Evolutionary conservation across 2,797 vertebrate species (phyloP).

Genomic region (Gobionotothen gibberifrons): DNA sequence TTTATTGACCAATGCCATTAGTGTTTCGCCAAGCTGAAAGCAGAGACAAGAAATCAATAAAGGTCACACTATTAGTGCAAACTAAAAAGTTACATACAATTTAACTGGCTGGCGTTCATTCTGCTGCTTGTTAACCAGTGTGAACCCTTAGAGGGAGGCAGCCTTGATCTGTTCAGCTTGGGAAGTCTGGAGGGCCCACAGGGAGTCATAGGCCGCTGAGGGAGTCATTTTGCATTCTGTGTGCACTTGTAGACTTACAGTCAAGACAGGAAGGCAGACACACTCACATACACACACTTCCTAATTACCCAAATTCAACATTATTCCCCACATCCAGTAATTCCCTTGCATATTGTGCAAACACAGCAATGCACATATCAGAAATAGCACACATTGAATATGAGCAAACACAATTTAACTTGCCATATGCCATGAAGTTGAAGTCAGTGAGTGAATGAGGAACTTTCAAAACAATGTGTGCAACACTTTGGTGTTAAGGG

Average conservation of each 20-base stretch:
- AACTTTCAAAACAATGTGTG: conserved; percentile 39
- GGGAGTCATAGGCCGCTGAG: conserved; percentile 59
- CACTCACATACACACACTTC: conserved; percentile 21
- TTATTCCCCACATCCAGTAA: conserved; percentile 34
- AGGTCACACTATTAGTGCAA: conserved; percentile 78
- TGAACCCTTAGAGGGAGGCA: conserved; percentile 60
- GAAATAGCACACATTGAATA: conserved; percentile 12
- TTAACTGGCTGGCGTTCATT: conserved; percentile 77
- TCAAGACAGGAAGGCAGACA: conserved; percentile 46
- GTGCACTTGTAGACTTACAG: conserved; percentile 50
- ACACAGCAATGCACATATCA: conserved; percentile 38
- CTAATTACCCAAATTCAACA: conserved; percentile 61
- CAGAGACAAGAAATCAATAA: conserved; percentile 86
- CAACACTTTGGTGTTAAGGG: conserved; percentile 32
- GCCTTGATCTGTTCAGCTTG: conserved; percentile 73
- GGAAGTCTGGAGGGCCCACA: conserved; percentile 59
- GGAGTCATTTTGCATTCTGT: conserved; percentile 74
- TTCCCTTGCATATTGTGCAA: conserved; percentile 49
- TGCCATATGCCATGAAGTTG: conserved; percentile 33
- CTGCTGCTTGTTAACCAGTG: conserved; percentile 81
- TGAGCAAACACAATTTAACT: conserved; percentile 28
- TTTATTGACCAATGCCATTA: conserved; percentile 87
- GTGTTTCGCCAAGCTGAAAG: conserved; percentile 81
- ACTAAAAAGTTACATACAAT: conserved; percentile 85
- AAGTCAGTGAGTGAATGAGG: conserved; percentile 24